phyloP scores from a whole-genome alignment of 2,797 vertebrate genomes.

The Gymnocypris eckloni region DNA sequence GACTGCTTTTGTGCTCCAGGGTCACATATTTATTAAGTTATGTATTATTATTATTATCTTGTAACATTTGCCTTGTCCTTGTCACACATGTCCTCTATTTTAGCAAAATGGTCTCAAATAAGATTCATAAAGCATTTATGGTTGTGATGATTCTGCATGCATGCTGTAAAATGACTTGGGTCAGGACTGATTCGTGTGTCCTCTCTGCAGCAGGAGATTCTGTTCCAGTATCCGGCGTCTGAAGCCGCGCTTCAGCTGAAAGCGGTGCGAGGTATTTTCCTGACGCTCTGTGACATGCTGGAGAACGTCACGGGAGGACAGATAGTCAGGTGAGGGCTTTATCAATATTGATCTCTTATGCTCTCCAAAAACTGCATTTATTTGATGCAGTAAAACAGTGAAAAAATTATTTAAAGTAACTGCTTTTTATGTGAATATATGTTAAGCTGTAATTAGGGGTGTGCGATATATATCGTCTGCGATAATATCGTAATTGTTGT shows the following conservation, averaged over 20 bases:
- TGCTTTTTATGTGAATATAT: neutral
- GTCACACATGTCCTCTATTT: neutral
- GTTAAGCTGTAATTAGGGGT: neutral
- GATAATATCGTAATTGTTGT: too few species aligned
- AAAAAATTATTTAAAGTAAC: neutral
- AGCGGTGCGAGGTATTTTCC: conserved; percentile 93
- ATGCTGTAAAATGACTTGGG: neutral
- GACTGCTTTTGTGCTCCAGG: too few species aligned
- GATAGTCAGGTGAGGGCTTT: conserved; percentile 82
- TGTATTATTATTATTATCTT: too few species aligned
- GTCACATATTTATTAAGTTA: neutral
- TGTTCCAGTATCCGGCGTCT: conserved; percentile 91
- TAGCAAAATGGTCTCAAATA: neutral
- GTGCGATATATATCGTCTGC: too few species aligned
- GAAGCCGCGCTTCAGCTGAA: conserved; percentile 91
- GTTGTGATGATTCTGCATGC: neutral
- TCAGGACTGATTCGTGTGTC: neutral
- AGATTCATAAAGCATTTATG: neutral
- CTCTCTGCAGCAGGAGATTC: conserved; percentile 87
- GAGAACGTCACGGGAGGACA: conserved; percentile 89
- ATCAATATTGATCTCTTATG: neutral
- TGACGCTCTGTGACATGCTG: conserved; percentile 95
- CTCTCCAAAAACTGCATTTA: neutral
- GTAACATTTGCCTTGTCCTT: too few species aligned
- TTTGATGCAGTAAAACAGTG: neutral